Conservation (phyloP, 1,140 invertebrate genomes). For the Brachionus manjavacas region DNA sequence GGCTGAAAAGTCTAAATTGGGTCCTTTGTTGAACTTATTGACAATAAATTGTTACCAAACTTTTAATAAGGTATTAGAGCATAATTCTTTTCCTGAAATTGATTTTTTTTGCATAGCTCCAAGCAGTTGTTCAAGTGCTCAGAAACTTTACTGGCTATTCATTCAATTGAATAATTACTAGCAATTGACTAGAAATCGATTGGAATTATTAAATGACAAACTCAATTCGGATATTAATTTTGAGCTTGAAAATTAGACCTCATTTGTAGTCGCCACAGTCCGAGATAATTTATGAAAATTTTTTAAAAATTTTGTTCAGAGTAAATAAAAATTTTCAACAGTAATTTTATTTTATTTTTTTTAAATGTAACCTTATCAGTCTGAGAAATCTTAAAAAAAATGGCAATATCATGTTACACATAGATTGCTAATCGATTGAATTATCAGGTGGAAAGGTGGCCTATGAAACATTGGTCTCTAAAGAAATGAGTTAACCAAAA, state of each 20-base stretch:
- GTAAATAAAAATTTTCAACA: neutral
- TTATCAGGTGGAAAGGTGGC: neutral
- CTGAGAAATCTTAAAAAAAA: neutral
- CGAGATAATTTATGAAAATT: neutral
- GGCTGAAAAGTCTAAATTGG: neutral
- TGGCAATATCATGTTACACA: slow-evolving; percentile 1
- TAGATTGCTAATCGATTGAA: neutral
- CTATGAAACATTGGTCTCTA: neutral
- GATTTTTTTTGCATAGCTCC: neutral
- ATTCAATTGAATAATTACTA: neutral
- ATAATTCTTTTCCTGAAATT: neutral
- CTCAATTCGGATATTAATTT: neutral
- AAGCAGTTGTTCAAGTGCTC: neutral
- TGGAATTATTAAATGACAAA: neutral
- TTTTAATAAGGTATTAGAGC: neutral
- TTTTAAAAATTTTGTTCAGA: neutral
- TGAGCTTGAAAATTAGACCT: neutral
- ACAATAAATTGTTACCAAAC: neutral
- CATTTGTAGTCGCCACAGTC: neutral
- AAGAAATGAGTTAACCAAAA: neutral
- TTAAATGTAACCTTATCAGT: neutral
- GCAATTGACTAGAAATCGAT: neutral
- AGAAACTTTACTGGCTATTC: neutral
- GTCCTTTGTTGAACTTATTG: neutral
- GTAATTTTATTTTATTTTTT: neutral